Evolutionary conservation across 2,888 invertebrate species (phyloP).

Genomic region (Tachina lurida): DNA sequence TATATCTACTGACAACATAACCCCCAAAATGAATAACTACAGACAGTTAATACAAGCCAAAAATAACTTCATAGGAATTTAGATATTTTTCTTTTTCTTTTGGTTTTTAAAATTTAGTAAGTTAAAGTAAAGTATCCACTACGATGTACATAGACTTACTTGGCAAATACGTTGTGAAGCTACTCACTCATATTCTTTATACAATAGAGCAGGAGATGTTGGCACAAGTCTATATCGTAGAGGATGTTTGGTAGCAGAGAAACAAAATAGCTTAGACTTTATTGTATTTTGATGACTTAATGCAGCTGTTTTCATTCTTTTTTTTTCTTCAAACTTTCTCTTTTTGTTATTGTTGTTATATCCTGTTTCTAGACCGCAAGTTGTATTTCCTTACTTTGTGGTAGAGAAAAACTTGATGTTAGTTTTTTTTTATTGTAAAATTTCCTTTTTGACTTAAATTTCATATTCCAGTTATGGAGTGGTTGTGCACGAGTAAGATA

Average conservation of each 20-base stretch:
- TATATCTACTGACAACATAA: constrained; percentile 23
- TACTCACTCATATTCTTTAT: constrained; percentile 7
- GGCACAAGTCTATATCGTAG: constrained; percentile 14
- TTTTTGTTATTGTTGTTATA: constrained; percentile 27
- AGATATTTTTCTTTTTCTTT: constrained; percentile 13
- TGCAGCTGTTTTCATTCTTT: constrained; percentile 34
- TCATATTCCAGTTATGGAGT: no score
- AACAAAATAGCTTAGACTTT: constrained; percentile 58
- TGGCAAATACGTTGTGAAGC: constrained; percentile 17
- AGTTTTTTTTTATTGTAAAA: constrained; percentile 9
- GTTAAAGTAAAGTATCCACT: constrained; percentile 32
- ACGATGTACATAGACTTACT: constrained; percentile 19
- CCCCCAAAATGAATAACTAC: constrained; percentile 11
- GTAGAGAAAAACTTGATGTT: not conserved
- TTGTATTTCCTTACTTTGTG: constrained; percentile 29
- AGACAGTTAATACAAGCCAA: constrained; percentile 36
- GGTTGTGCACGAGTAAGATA: no score
- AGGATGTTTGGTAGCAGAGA: not conserved
- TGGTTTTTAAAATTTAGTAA: constrained; percentile 38
- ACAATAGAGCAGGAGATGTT: constrained; percentile 23
- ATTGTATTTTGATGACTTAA: constrained; percentile 45
- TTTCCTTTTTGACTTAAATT: no score
- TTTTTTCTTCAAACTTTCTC: not conserved
- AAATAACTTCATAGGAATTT: constrained; percentile 60
- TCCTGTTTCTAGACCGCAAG: constrained; percentile 48